These are phyloP conservation scores for Pao palembangensis DNA, from an alignment of 2,113 vertebrate species.

Conservation along the genomic window DNA sequence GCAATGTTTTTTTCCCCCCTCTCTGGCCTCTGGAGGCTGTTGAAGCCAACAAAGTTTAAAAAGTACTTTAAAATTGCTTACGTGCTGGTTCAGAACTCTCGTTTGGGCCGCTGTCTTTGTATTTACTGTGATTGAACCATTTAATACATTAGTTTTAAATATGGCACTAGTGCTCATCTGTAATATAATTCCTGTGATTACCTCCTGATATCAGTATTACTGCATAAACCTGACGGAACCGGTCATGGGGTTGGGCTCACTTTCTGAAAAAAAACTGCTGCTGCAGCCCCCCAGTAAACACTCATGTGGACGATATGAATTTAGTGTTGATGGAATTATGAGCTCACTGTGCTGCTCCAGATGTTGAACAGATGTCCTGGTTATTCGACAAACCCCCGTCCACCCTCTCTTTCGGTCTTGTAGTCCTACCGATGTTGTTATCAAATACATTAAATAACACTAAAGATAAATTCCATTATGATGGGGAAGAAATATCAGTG, in stretches of 20 bases:
- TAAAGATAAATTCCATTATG: slow-evolving; percentile 68
- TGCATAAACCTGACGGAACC: not conserved
- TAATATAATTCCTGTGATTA: slow-evolving; percentile 32
- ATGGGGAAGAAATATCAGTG: slow-evolving; percentile 64
- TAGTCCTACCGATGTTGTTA: slow-evolving; percentile 64
- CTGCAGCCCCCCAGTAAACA: not conserved
- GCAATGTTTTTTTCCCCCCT: no score
- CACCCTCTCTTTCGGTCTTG: slow-evolving; percentile 52
- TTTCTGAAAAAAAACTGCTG: no score
- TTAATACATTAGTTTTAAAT: slow-evolving; percentile 44
- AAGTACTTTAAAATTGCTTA: no score
- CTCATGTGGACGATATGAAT: slow-evolving; percentile 3
- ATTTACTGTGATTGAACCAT: slow-evolving; percentile 51
- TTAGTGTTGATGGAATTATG: not conserved
- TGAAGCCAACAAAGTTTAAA: no score
- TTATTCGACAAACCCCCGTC: slow-evolving; percentile 26
- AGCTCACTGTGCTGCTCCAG: slow-evolving; percentile 18
- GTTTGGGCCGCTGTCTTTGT: slow-evolving; percentile 3
- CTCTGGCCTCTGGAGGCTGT: no score
- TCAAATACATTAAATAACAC: slow-evolving; percentile 66
- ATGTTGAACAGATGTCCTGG: slow-evolving; percentile 1
- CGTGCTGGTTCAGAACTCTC: no score
- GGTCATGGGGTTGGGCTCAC: no score
- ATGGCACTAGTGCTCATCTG: slow-evolving; percentile 21
- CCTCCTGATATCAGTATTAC: slow-evolving; percentile 18